These are phyloP conservation scores for Panthera uncia DNA, from an alignment of 2,113 vertebrate genomes.

Conservation along the genomic window DNA sequence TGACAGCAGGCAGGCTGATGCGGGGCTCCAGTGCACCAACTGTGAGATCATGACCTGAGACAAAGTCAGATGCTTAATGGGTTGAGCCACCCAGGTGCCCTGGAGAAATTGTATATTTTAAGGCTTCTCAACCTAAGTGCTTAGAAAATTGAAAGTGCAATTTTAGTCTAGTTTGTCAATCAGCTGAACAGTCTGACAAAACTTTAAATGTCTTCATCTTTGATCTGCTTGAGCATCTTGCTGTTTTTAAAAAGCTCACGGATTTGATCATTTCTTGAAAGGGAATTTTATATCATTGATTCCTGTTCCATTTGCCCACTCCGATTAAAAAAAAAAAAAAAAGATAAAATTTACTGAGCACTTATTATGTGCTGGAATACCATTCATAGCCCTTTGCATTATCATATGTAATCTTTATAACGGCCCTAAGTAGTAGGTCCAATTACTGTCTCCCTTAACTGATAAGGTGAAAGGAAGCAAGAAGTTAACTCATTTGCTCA, in stretches of 20 bases:
- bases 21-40: too few relatives aligned
- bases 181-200: not conserved
- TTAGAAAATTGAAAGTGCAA: constrained; percentile 40
- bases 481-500: not conserved
- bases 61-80: too few relatives aligned
- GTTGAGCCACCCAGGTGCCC: too few relatives aligned
- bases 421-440: not conserved
- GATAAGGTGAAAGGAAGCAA: not conserved
- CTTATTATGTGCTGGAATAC: not conserved
- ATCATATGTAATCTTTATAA: not conserved
- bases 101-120: not conserved
- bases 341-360: not conserved
- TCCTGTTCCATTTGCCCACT: not conserved
- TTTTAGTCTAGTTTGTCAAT: not conserved
- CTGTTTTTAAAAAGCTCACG: not conserved
- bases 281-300: not conserved
- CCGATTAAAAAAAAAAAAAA: not conserved
- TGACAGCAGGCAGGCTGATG: too few relatives aligned
- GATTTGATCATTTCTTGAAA: not conserved
- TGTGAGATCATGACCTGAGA: too few relatives aligned
- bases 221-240: not conserved
- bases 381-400: not conserved
- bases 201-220: not conserved
- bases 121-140: not conserved
- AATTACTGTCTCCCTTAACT: not conserved